Percentiles rank a stretch among this genome's conserved stretches.
Conservation (phyloP, 2,888 invertebrate genomes). For the Sycophila texana region DNA sequence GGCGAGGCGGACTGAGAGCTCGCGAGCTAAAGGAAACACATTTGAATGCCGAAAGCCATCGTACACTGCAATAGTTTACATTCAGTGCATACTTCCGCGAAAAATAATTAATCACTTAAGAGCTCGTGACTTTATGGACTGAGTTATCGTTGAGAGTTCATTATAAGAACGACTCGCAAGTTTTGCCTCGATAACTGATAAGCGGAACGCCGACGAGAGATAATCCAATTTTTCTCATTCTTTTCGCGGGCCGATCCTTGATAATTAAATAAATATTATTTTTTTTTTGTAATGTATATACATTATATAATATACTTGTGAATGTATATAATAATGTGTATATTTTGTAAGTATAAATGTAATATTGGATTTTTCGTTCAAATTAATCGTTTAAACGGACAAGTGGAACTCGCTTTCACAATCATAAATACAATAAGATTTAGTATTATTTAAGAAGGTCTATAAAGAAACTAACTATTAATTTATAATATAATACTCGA, state of each 20-base stretch:
- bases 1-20: neutral
- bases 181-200: constrained; percentile 32
- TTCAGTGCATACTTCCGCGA: constrained; percentile 24
- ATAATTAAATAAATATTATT: neutral
- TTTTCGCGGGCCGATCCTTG: constrained; percentile 6
- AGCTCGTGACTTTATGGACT: constrained; percentile 46
- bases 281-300: no score
- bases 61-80: neutral
- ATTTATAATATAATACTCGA: no score
- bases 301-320: no score
- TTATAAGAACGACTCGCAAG: constrained; percentile 20
- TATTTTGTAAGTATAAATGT: no score
- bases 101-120: constrained; percentile 45
- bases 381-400: no score
- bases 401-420: no score
- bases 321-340: no score
- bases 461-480: no score
- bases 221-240: neutral
- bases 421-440: no score
- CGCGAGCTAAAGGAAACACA: neutral
- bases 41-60: neutral
- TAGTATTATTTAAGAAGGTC: no score
- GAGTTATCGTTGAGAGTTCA: constrained; percentile 22
- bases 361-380: no score
- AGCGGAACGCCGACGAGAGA: neutral